These are phyloP conservation scores for Physocephala rufipes DNA, from an alignment of 2,888 invertebrate genomes.

Conservation along the genomic window DNA sequence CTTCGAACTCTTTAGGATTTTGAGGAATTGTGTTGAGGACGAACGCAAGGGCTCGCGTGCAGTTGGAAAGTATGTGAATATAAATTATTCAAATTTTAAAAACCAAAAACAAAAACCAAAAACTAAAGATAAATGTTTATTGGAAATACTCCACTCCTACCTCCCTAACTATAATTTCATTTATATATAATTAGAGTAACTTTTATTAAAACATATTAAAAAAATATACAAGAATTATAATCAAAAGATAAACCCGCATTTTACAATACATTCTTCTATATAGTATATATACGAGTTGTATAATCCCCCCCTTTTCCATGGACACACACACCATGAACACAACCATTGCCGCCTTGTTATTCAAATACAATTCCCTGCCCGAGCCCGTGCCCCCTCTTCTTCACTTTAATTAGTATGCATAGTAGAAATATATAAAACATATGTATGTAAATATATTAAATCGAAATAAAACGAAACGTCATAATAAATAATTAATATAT, in stretches of 20 bases:
- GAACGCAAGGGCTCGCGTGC: constrained; percentile 48
- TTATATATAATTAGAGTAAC: constrained; percentile 24
- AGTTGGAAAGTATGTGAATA: constrained; percentile 49
- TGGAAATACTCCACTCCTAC: constrained; percentile 29
- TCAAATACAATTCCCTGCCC: constrained; percentile 44
- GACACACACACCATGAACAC: constrained; percentile 18
- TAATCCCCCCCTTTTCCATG: constrained; percentile 26
- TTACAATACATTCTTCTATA: constrained; percentile 13
- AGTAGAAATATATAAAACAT: constrained; percentile 35
- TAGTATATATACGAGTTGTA: constrained; percentile 30
- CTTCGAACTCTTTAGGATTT: constrained; percentile 19
- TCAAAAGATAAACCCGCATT: constrained; percentile 26
- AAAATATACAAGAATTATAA: background rate
- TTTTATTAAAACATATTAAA: constrained; percentile 9
- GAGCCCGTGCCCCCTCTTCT: constrained; percentile 47
- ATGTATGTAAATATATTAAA: constrained; percentile 15
- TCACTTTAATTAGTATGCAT: constrained; percentile 39
- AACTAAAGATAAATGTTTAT: constrained; percentile 25
- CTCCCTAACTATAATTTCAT: constrained; percentile 28
- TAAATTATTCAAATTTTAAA: constrained; percentile 31
- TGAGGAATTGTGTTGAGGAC: constrained; percentile 25
- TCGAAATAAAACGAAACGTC: too few relatives aligned
- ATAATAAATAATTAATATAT: too few relatives aligned
- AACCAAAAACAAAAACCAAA: constrained; percentile 35
- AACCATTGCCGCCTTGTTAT: constrained; percentile 13